Percentiles rank a stretch among this genome's conserved stretches.
Evolutionary conservation across 2,113 vertebrate species (phyloP).

Genomic region (Phyllostomus discolor): DNA sequence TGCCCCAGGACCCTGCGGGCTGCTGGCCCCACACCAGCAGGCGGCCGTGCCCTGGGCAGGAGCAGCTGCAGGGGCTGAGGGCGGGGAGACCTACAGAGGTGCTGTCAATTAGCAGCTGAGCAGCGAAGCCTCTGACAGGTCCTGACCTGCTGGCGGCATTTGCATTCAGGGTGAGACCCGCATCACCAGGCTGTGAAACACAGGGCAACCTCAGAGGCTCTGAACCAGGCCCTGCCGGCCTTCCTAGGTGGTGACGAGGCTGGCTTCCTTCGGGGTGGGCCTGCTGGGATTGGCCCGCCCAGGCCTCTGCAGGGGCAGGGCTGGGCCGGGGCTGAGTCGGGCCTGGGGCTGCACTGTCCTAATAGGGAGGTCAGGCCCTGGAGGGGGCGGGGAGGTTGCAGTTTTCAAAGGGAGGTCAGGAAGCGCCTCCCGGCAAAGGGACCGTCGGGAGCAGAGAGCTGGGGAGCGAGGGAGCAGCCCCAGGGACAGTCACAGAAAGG

Average conservation of each 20-base stretch:
- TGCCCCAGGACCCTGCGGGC: not conserved
- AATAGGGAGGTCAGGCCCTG: rapidly evolving
- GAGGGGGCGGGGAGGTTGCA: not conserved
- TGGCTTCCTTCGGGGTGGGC: rapidly evolving
- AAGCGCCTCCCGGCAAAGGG: not conserved
- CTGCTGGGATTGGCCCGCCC: not conserved
- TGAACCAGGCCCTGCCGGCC: not conserved
- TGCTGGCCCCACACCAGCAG: rapidly evolving
- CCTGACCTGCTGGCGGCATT: not conserved
- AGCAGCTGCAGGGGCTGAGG: not conserved
- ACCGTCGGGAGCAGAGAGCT: not conserved
- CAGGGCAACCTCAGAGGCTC: not conserved
- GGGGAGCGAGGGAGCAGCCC: rapidly evolving
- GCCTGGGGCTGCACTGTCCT: not conserved
- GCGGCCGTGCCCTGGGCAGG: rapidly evolving
- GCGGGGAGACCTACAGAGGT: not conserved
- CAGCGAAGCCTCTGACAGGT: not conserved
- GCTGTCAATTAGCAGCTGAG: conserved; percentile 4
- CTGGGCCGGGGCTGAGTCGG: not conserved
- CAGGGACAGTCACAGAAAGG: rapidly evolving
- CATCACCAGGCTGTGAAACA: not conserved
- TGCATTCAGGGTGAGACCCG: not conserved
- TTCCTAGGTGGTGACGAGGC: not conserved
- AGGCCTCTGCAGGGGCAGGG: not conserved
- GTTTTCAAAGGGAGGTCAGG: not conserved